Percentiles rank a stretch among this genome's conserved stretches.
These are phyloP conservation scores for Penaeus vannamei DNA, from an alignment of 1,140 invertebrate species.

Conservation along the genomic window DNA sequence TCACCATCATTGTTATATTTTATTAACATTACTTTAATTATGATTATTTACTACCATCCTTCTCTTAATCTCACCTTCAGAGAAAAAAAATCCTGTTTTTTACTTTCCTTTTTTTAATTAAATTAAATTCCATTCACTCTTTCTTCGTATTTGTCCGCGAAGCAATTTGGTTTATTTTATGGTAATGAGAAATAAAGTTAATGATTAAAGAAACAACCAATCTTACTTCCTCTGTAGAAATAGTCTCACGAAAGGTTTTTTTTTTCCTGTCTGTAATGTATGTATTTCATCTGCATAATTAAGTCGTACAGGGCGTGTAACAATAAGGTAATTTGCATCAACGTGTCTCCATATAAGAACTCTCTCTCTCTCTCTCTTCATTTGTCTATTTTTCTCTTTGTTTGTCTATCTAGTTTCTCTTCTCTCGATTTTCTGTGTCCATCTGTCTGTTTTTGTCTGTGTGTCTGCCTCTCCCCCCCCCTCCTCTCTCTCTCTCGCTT, in stretches of 20 bases:
- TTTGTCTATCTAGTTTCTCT: background rate
- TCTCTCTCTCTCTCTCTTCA: background rate
- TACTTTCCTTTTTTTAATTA: no score
- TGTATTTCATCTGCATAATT: constrained; percentile 62
- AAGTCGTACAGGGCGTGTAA: constrained; percentile 56
- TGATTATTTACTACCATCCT: no score
- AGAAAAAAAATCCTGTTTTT: no score
- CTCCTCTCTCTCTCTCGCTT: no score
- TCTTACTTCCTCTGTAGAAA: background rate
- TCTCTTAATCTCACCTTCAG: no score
- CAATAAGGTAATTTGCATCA: constrained; percentile 59
- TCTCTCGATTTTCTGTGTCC: no score
- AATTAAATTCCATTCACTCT: background rate
- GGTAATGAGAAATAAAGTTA: constrained; percentile 12
- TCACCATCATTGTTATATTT: no score
- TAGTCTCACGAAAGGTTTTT: constrained; percentile 13
- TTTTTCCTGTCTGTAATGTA: constrained; percentile 44
- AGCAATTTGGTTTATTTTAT: background rate
- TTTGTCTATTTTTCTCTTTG: background rate
- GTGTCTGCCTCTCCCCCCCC: no score
- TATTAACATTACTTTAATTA: no score
- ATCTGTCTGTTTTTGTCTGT: no score
- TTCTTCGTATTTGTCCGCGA: background rate
- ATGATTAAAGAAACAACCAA: background rate
- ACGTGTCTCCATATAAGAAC: constrained; percentile 37